Conservation (phyloP, 2,113 vertebrate species). For the Corapipo altera region DNA sequence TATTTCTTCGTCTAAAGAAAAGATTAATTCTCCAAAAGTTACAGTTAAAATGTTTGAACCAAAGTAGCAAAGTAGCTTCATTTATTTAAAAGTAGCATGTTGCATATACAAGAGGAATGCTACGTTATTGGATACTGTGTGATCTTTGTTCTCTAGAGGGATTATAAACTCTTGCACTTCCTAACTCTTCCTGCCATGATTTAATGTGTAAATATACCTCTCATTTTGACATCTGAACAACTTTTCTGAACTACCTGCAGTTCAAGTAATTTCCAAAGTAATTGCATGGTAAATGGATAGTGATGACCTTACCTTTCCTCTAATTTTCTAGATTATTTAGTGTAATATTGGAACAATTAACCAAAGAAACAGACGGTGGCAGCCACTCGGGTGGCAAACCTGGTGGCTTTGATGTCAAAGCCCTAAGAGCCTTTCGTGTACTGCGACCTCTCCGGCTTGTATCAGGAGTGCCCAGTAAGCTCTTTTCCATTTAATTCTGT, state of each 20-base stretch:
- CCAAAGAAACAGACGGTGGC: conserved; percentile 87
- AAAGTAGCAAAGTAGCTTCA: background rate
- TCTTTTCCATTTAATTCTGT: conserved; percentile 4
- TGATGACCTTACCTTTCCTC: conserved; percentile 36
- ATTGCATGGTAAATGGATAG: conserved; percentile 1
- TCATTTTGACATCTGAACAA: background rate
- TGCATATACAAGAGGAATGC: background rate
- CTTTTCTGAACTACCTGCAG: background rate
- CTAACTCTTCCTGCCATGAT: background rate
- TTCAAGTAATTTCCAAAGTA: conserved; percentile 2
- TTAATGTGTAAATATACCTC: background rate
- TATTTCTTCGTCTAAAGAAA: background rate
- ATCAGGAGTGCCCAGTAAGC: conserved; percentile 99
- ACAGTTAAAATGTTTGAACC: background rate
- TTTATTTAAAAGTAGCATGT: conserved; percentile 5
- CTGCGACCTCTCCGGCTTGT: conserved; percentile 97
- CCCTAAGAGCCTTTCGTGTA: conserved; percentile 98
- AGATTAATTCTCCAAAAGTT: background rate
- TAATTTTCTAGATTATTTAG: conserved; percentile 91
- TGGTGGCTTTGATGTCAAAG: conserved; percentile 99
- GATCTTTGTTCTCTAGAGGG: background rate
- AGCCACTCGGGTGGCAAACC: conserved; percentile 88
- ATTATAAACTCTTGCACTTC: background rate
- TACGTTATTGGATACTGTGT: background rate
- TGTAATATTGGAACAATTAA: conserved; percentile 98